Evolutionary conservation across 2,888 invertebrate genomes (phyloP).

Genomic region (Cyaniris semiargus): DNA sequence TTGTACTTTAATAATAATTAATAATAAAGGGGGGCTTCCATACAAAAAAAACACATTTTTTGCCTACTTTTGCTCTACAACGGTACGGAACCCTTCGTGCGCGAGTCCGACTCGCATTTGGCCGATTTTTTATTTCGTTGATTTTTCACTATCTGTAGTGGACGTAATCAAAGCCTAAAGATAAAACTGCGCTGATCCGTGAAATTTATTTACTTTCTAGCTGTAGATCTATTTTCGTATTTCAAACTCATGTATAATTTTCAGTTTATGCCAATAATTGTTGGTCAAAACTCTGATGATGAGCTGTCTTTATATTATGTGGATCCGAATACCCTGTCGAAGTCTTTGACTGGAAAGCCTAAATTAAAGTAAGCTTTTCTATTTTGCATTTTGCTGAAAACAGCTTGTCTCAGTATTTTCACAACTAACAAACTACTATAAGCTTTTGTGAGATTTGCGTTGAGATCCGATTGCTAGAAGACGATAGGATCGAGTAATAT

Average conservation of each 20-base stretch:
- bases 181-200: not conserved
- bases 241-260: not conserved
- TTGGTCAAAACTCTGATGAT: conserved; percentile 71
- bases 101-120: too few species aligned
- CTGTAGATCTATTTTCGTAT: too few species aligned
- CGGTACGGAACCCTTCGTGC: too few species aligned
- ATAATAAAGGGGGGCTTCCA: too few species aligned
- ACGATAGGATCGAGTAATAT: too few species aligned
- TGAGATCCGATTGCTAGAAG: too few species aligned
- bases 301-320: conserved; percentile 74
- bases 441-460: not conserved
- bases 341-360: conserved; percentile 82
- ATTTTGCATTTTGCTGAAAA: not conserved
- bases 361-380: conserved; percentile 77
- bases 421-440: not conserved
- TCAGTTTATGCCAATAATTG: conserved; percentile 69
- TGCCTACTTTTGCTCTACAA: too few species aligned
- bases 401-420: not conserved
- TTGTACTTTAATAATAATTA: too few species aligned
- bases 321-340: conserved; percentile 80
- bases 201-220: not conserved
- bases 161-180: not conserved
- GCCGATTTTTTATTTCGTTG: not conserved
- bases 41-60: too few species aligned
- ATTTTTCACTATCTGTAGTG: not conserved